Percentiles rank a stretch among this genome's conserved stretches.
Evolutionary conservation across 2,797 vertebrate species (phyloP).

Genomic region (Phyllotis vaccarum): DNA sequence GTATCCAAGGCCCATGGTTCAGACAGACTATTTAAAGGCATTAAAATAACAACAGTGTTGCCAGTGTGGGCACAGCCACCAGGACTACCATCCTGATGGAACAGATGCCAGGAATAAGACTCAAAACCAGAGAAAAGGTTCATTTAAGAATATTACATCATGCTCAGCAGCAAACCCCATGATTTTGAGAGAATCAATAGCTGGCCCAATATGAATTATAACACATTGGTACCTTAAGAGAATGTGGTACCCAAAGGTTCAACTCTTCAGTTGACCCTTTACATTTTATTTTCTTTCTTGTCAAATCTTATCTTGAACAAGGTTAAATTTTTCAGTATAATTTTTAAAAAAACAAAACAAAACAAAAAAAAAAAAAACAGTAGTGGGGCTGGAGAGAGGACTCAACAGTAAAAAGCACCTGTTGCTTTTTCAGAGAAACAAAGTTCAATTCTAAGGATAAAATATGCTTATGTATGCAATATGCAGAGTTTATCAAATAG

Average conservation of each 20-base stretch:
- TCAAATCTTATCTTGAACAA: slow-evolving; percentile 30
- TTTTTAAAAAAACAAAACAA: not conserved
- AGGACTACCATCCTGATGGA: slow-evolving; percentile 60
- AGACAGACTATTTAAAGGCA: slow-evolving; percentile 75
- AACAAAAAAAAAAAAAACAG: not conserved
- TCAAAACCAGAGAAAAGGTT: slow-evolving; percentile 28
- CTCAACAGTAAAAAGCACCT: not conserved
- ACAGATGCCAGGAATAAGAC: slow-evolving; percentile 56
- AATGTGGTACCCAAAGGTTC: not conserved
- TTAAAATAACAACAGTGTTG: slow-evolving; percentile 75
- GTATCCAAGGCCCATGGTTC: slow-evolving; percentile 76
- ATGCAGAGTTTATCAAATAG: not conserved
- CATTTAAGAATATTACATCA: not conserved
- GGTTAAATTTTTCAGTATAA: slow-evolving; percentile 19
- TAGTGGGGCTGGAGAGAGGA: not conserved
- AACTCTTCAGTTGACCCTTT: not conserved
- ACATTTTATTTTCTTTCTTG: slow-evolving; percentile 40
- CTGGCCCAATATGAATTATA: not conserved
- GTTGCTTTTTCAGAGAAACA: not conserved
- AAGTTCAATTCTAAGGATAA: not conserved
- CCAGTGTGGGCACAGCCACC: slow-evolving; percentile 68
- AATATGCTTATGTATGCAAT: not conserved
- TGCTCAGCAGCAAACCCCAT: not conserved
- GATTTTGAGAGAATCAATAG: not conserved
- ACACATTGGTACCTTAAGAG: not conserved